phyloP scores from a whole-genome alignment of 2,113 vertebrate species.

The Poecilia latipinna region DNA sequence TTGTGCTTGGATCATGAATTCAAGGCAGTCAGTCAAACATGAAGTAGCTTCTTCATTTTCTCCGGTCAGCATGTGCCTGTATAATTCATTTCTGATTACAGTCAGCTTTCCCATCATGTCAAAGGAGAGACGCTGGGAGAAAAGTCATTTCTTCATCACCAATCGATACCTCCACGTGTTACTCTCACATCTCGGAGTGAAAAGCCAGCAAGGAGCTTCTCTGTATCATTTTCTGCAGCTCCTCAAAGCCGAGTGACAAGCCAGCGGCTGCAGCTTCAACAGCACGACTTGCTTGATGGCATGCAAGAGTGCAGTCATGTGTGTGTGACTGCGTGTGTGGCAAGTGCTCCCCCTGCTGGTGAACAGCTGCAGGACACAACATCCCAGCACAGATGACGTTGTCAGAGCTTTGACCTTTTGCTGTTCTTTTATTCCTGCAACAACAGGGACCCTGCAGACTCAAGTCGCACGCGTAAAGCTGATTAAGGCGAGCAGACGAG shows the following conservation, averaged over 20 bases:
- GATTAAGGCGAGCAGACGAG: constrained; percentile 2
- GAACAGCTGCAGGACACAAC: background rate
- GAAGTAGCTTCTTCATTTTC: background rate
- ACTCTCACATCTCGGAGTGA: constrained; percentile 24
- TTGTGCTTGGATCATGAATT: too few relatives aligned
- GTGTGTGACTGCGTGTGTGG: constrained; percentile 5
- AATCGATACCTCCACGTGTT: constrained; percentile 55
- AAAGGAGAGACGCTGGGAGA: constrained; percentile 14
- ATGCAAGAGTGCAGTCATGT: constrained; percentile 28
- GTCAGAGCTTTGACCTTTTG: constrained; percentile 40
- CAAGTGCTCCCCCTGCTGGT: constrained; percentile 73
- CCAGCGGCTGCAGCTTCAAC: constrained; percentile 46
- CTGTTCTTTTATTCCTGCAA: constrained; percentile 34
- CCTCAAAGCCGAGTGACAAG: constrained; percentile 35
- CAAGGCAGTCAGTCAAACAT: background rate
- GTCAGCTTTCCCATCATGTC: constrained; percentile 22
- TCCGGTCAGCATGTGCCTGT: constrained; percentile 17
- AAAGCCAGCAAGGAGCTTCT: constrained; percentile 38
- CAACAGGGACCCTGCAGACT: constrained; percentile 29
- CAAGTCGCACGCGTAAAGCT: background rate
- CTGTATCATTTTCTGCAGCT: background rate
- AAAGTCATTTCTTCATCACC: constrained; percentile 54
- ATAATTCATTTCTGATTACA: constrained; percentile 59
- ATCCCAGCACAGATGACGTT: constrained; percentile 20
- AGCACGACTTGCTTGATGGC: constrained; percentile 39